A percentile compares a stretch with the other conserved stretches of the same genome.
phyloP scores from a whole-genome alignment of 1,140 invertebrate species.

The Cardiocondyla obscurior region DNA sequence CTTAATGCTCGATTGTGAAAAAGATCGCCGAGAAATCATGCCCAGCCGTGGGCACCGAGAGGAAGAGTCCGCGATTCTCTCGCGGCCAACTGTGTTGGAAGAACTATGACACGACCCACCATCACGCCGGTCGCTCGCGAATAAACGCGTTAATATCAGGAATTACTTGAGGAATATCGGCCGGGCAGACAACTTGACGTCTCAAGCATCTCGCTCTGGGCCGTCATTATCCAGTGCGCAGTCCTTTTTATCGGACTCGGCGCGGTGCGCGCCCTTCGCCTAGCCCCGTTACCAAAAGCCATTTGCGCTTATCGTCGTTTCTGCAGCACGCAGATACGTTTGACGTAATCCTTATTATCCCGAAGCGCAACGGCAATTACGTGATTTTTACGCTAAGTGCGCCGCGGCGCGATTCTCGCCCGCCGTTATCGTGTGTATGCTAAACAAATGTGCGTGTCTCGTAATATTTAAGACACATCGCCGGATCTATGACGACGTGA shows the following conservation, averaged over 20 bases:
- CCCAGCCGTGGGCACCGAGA: constrained; percentile 1
- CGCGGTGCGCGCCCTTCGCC: constrained; percentile 16
- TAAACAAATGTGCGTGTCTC: background rate
- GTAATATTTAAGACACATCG: background rate
- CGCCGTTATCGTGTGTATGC: background rate
- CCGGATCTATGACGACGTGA: background rate
- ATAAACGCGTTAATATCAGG: constrained; percentile 44
- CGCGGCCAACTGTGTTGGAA: constrained; percentile 1
- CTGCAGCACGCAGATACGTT: constrained; percentile 8
- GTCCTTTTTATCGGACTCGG: constrained; percentile 30
- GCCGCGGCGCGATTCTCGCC: background rate
- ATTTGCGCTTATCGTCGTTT: constrained; percentile 32
- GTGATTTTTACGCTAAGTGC: background rate
- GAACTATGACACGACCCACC: constrained; percentile 8
- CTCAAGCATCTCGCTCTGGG: constrained; percentile 22
- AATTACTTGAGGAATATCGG: constrained; percentile 32
- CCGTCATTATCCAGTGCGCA: constrained; percentile 26
- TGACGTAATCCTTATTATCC: constrained; percentile 40
- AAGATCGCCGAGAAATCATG: background rate
- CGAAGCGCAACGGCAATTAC: constrained; percentile 27
- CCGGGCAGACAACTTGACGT: constrained; percentile 43
- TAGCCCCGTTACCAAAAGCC: constrained; percentile 15
- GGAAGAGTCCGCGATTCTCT: constrained; percentile 3
- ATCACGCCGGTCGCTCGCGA: constrained; percentile 3
- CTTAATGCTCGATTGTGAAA: background rate